phyloP scores from a whole-genome alignment of 2,113 vertebrate genomes.

The Theristicus caerulescens region DNA sequence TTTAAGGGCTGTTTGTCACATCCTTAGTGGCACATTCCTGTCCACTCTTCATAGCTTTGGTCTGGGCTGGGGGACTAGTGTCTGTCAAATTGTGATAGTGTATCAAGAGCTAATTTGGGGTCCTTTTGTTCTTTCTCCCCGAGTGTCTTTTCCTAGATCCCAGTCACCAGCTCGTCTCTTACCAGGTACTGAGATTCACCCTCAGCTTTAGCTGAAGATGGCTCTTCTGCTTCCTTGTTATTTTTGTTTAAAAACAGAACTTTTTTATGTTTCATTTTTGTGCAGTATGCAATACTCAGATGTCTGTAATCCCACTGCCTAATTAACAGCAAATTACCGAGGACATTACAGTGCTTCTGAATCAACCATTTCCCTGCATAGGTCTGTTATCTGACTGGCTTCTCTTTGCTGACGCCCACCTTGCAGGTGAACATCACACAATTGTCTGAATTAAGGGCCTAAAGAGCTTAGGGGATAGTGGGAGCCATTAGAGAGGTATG shows the following conservation, averaged over 20 bases:
- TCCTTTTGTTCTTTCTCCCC: neutral
- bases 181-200: neutral
- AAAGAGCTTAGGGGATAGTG: neutral
- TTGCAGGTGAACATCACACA: neutral
- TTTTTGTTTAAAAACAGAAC: neutral
- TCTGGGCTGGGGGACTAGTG: neutral
- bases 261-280: neutral
- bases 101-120: neutral
- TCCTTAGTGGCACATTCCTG: neutral
- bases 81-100: neutral
- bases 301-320: neutral
- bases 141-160: neutral
- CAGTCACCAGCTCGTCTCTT: neutral
- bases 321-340: neutral
- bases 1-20: neutral
- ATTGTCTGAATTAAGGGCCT: neutral
- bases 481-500: neutral
- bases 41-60: neutral
- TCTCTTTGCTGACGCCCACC: neutral
- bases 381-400: neutral
- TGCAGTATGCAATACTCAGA: neutral
- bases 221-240: neutral
- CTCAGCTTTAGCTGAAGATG: neutral
- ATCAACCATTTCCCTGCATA: neutral
- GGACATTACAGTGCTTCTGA: neutral